Evolutionary conservation across 2,888 invertebrate genomes (phyloP), one percentile per base, ranked within the genome.

Genomic region (Pseudanteris insignis): DNA sequence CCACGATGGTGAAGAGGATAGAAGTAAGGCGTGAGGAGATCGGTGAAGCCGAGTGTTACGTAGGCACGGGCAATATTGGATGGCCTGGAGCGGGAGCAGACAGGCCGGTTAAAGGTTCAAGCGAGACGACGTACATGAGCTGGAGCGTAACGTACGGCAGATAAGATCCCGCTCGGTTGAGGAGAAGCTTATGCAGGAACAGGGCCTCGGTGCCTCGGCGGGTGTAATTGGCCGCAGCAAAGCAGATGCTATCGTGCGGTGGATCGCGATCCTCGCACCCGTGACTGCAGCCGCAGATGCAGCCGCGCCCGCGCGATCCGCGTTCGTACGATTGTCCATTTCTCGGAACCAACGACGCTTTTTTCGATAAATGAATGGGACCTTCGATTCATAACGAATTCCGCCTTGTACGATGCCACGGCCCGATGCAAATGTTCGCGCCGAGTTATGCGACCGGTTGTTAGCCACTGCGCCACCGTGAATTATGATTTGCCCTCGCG

Each of bases 171-270:
- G 58, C 64, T 58, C 24, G 54, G 64, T 59, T 59, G 59, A 36
- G 62, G 55, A 62, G 64, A 62, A 62, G 50, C 58, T 58, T 60
- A 64, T 64, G 60, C 57, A 64, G 64, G 53, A 60, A 51, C 48
- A 50, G 51, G 41, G 46, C 34, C 41, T 25, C 50, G 51, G 44
- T 61, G 43, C 58, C 25, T 37, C 34, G 50, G 71, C 71, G 73
- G 70, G 74, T 76, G 75, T 77, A 77, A 77, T 77, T 77, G 77
- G 77, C 74, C 69, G 59, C 59, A 57, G 64, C 67, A 64, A 60
- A 60, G 57, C 58, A 70, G 77, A 77, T 77, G 70, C 71, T 77
- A 77, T 77, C 76, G 66, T 66, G 36, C 53, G 58, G 59, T 66
- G 73, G 62, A 76, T 76, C 75, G 74, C 73, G 74, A 76, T 58